Evolutionary conservation across 2,888 invertebrate species (phyloP), one percentile per base, ranked within the genome.

Genomic region (Crossocerus cetratus): DNA sequence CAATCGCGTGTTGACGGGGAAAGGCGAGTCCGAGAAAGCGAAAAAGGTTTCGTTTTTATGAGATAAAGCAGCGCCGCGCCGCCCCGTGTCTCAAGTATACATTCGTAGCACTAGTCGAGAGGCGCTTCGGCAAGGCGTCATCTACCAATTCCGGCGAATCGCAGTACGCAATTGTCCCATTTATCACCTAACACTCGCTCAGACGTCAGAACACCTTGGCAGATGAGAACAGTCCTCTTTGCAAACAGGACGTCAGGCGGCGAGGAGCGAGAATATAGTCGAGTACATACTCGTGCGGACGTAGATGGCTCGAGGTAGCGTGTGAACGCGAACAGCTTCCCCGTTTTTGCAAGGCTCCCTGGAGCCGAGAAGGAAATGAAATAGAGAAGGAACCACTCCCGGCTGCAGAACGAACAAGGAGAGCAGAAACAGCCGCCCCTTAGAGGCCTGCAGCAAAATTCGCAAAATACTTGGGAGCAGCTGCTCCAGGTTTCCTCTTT

Each of bases 401-500:
- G 49, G 49, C 4, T 16, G 16, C 14, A 16, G 49, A 13, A 49
- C 14, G 14, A 49, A 49, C n/a, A n/a, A 14, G 49, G 49, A 58
- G 21, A 22, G 13, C 44, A 61, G 43, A n/a, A 23, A 44, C 4
- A 45, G 22, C 42, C 53, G 61, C 22, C 32, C 59, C 59, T 78
- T 70, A 76, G 70, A 80, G 62, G 72, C 74, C 57, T 69, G 55
- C 53, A 67, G 82, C 67, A 60, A 70, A 83, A 75, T 81, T 70
- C 73, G 77, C 76, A 74, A 83, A 81, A 77, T 72, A 70, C 66
- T 68, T 69, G 71, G 53, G 60, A 59, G 62, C 70, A 70, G 79
- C 82, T 77, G 82, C 81, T 79, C 65, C 72, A 65, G 57, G 68
- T 49, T 43, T 53, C 61, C 64, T 58, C 43, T 54, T 22, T 20